Percentiles rank a stretch among this genome's conserved stretches.
Conservation (phyloP, 2,797 vertebrate species). For the Triplophysa yarkandensis region DNA sequence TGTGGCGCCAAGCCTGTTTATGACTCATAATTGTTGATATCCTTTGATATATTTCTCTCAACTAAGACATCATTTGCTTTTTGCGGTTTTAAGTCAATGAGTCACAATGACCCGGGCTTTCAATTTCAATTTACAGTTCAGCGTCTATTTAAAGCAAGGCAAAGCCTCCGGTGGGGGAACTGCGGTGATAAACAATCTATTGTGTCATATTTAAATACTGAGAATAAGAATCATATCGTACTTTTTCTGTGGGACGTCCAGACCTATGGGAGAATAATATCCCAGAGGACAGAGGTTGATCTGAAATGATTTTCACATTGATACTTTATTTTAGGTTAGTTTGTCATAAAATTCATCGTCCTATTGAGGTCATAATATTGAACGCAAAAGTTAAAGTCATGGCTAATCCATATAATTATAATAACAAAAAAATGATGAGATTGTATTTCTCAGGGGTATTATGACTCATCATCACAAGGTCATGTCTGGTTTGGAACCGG, state of each 20-base stretch:
- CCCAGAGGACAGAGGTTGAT: no score
- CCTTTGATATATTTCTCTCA: conserved; percentile 99
- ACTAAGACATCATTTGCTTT: conserved; percentile 99
- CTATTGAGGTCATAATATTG: no score
- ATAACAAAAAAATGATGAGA: no score
- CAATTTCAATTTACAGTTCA: conserved; percentile 90
- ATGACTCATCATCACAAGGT: no score
- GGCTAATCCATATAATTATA: no score
- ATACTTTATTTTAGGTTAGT: no score
- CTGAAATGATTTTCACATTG: no score
- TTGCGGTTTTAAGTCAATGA: conserved; percentile 97
- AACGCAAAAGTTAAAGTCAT: no score
- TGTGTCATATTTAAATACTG: conserved; percentile 43
- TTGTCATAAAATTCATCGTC: not conserved
- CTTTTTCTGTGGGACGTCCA: no score
- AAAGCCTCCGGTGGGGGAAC: conserved; percentile 60
- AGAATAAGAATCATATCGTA: no score
- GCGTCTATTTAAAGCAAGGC: conserved; percentile 75
- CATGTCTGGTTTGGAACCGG: not conserved
- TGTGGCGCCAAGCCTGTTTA: conserved; percentile 99
- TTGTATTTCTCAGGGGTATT: not conserved
- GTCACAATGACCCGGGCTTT: conserved; percentile 93
- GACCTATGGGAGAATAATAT: not conserved
- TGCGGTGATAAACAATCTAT: conserved; percentile 53
- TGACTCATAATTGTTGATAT: conserved; percentile 99